Evolutionary conservation across 2,888 invertebrate genomes (phyloP), one percentile per base, ranked within the genome.

Genomic region (Troilus luridus): DNA sequence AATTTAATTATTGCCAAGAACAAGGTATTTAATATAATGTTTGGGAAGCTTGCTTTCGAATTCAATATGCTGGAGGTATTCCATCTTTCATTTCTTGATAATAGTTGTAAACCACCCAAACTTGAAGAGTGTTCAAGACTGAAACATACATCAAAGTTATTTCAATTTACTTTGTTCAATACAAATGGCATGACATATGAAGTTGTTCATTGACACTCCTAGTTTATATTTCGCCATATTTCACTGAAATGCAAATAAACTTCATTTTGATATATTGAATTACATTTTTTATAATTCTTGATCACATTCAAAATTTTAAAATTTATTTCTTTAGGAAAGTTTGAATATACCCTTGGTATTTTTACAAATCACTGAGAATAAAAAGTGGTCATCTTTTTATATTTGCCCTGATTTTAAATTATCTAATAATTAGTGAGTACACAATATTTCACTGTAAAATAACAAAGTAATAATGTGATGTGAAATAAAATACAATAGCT

Each of bases 1-100:
- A 77, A 77, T 77, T 77, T 41, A 77, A 77, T 77, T 77, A 77
- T 77, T 77, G 72, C 72, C 41, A 77, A 12, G 72, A 77, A 77
- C 27, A 41, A 77, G 72, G 17, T 77, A 77, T 41, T 77, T 17
- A 77, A 77, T 77, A 77, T 77, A 41, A 77, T 77, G 7, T 7
- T 27, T 8, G 0, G 27, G 41, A 77, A 41, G 6, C 41, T 54
- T 56, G 56, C 5, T 54, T 56, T 56, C 14, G 12, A 17, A 56
- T 85, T 85, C 85, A 85, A n/a, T 85, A 85, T 12, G 85, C 54
- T 14, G 85, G 56, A 21, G n/a, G 56, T n/a, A 85, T 11, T n/a
- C 41, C 56, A 85, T 85, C 85, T 8, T 85, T 85, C 5, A 41
- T 56, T 56, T 85, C 85, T 85, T 85, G 41, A 11, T 85, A 85